Evolutionary conservation across 2,888 invertebrate species (phyloP).

Genomic region (Metallyticus violacea): DNA sequence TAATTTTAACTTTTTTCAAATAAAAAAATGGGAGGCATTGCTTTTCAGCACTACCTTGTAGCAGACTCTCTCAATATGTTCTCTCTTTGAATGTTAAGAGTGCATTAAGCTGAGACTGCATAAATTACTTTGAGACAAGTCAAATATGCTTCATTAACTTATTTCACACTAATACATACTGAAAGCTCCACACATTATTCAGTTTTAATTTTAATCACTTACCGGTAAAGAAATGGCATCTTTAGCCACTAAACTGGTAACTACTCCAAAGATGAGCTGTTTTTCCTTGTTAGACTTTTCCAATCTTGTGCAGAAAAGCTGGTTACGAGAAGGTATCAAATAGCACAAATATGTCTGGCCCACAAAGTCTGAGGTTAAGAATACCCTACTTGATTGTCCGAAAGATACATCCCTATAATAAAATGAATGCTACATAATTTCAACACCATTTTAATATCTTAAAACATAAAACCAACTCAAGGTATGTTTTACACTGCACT

Average conservation of each 20-base stretch:
- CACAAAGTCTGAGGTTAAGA: slow-evolving; percentile 80
- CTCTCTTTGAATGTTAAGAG: too few species aligned
- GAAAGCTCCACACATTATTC: too few species aligned
- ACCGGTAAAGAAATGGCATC: slow-evolving; percentile 80
- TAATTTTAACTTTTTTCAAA: too few species aligned
- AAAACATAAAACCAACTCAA: too few species aligned
- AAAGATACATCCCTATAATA: slow-evolving; percentile 49
- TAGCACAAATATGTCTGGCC: slow-evolving; percentile 84
- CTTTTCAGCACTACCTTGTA: too few species aligned
- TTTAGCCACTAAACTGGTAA: slow-evolving; percentile 70
- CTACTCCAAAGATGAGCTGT: slow-evolving; percentile 71
- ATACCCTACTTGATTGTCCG: slow-evolving; percentile 68
- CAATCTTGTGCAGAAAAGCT: slow-evolving; percentile 65
- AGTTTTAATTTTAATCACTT: slow-evolving; percentile 41
- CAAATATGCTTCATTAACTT: too few species aligned
- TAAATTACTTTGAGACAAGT: too few species aligned
- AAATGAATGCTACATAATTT: neutral
- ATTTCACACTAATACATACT: too few species aligned
- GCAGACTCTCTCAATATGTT: too few species aligned
- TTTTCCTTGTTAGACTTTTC: slow-evolving; percentile 61
- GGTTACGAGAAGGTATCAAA: slow-evolving; percentile 60
- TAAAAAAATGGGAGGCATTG: too few species aligned
- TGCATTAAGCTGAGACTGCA: too few species aligned
- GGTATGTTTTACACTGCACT: too few species aligned
- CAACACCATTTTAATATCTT: neutral